Conservation (phyloP, 64 coral and sea anemone genomes). For the Stichodactyla helianthus region DNA sequence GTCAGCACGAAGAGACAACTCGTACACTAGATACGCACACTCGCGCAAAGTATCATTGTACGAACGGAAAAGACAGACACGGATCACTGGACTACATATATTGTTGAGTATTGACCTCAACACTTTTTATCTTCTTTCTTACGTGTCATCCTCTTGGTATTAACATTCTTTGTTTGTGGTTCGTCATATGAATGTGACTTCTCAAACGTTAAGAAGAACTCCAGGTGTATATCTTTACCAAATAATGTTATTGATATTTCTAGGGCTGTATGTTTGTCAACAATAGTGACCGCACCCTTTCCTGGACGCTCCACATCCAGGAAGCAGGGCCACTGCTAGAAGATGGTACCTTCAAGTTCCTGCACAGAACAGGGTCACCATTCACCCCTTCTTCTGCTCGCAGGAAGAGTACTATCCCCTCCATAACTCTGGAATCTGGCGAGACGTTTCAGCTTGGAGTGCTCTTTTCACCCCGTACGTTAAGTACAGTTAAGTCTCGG, state of each 20-base stretch:
- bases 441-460: constrained; percentile 97
- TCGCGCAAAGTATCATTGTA: too few species aligned
- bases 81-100: too few species aligned
- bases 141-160: not conserved
- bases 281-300: constrained; percentile 77
- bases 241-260: not conserved
- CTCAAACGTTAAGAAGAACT: not conserved
- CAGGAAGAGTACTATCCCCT: constrained; percentile 65
- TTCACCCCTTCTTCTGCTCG: constrained; percentile 72
- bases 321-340: constrained; percentile 56
- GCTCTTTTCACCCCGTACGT: constrained; percentile 86
- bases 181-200: too few species aligned
- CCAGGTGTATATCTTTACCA: not conserved
- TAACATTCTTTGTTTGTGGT: not conserved
- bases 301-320: constrained; percentile 69
- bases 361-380: constrained; percentile 85
- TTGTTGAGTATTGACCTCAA: too few species aligned
- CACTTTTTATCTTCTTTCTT: too few species aligned
- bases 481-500: not conserved
- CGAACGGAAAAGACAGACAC: too few species aligned
- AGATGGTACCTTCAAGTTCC: constrained; percentile 88
- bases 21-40: too few species aligned
- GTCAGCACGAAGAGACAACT: too few species aligned
- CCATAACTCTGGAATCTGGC: constrained; percentile 61
- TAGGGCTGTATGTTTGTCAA: constrained; percentile 98